These are phyloP conservation scores for Tapera naevia DNA, from an alignment of 2,797 vertebrate species.

Conservation along the genomic window DNA sequence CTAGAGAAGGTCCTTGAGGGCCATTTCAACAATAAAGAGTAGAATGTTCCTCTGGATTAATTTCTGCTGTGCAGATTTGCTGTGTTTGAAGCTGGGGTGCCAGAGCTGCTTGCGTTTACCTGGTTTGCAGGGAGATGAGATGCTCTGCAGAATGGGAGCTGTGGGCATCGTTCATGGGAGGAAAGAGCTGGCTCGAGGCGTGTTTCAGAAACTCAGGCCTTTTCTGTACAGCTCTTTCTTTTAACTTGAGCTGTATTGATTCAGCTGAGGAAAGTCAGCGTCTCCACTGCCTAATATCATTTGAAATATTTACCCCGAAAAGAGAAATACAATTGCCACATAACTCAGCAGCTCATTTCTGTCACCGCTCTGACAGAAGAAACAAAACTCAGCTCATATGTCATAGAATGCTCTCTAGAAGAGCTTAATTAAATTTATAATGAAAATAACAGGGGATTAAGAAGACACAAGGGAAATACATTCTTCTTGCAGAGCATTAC, in stretches of 20 bases:
- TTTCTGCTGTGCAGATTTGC: background rate
- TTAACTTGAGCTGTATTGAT: background rate
- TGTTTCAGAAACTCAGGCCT: background rate
- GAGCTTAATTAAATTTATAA: slow-evolving; percentile 60
- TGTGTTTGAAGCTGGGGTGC: background rate
- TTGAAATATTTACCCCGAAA: slow-evolving; percentile 7
- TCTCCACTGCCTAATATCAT: background rate
- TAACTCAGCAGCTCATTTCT: slow-evolving; percentile 13
- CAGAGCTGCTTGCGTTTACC: background rate
- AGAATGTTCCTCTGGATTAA: background rate
- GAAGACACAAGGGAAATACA: slow-evolving; percentile 22
- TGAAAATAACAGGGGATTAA: slow-evolving; percentile 49
- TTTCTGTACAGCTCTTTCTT: background rate
- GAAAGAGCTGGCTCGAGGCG: background rate
- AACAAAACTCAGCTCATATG: background rate
- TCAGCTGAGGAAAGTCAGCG: background rate
- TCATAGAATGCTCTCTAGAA: background rate
- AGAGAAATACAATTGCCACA: background rate
- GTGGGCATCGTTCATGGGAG: accelerated
- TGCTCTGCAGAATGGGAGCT: background rate
- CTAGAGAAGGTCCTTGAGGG: background rate
- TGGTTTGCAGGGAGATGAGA: background rate
- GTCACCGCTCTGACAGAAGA: background rate
- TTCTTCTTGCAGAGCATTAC: slow-evolving; percentile 6
- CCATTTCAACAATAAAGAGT: background rate